Evolutionary conservation across 2,113 vertebrate genomes (phyloP), one percentile per base, ranked within the genome.

Genomic region (Neodontobutis hainanensis): DNA sequence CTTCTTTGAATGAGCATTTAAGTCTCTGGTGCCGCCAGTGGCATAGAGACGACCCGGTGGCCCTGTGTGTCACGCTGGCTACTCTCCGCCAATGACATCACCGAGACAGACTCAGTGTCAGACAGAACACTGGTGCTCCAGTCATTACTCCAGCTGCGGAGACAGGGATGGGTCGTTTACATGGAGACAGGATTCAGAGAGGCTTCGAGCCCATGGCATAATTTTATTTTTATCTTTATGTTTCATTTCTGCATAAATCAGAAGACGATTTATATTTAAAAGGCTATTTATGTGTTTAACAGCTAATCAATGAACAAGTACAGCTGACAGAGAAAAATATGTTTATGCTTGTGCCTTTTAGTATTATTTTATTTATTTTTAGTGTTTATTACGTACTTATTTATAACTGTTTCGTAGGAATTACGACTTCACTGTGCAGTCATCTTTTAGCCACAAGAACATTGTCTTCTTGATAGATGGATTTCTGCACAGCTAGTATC

Each of bases 11-110:
- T 94, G 92, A 89, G 88, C 90, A 80, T 60, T 93, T 81, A 93
- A 90, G 68, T 99, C 96, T 55, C 89, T 92, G 49, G 92, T 90
- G 66, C 96, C 93, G 2, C 94, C 91, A 0, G 95, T 91, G 78
- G 94, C 97, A 6, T 93, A 95, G 49, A 99, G 95, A 44, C 97
- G 95, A 55, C 94, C 94, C 97, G 91, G 34, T 92, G 91, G 68
- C 93, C 93, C 0, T 94, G 94, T 70, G 94, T 94, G 79, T 92
- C 80, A 34, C 92, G 94, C 53, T 93, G 93, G 89, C 95, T 96
- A 68, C 93, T 95, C 85, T 96, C 96, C 79, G 87, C 72, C 3
- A 95, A 94, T 52, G 94, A 95, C 86, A 92, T 95, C 89, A 96
- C 73, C 9, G 95, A 94, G 62, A 94, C 93, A 0, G 94, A 95